Conservation (phyloP, 2,113 vertebrate species). For the Atrichornis clamosus region DNA sequence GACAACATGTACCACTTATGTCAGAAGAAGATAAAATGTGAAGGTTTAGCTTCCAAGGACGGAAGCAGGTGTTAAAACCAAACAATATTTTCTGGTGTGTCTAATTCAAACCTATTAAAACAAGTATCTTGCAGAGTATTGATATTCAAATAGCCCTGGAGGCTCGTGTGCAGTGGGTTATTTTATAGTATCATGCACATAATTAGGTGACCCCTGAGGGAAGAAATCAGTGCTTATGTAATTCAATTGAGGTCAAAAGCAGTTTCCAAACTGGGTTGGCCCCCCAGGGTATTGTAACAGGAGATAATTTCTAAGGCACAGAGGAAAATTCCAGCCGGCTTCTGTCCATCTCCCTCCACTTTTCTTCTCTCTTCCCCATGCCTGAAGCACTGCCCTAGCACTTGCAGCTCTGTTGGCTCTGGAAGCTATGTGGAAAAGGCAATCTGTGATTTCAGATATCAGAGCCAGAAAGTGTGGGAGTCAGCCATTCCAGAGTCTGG, state of each 20-base stretch:
- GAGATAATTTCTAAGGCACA: not conserved
- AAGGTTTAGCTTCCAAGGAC: not conserved
- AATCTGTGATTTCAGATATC: not conserved
- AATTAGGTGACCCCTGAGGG: constrained; percentile 32
- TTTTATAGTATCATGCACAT: not conserved
- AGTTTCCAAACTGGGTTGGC: constrained; percentile 18
- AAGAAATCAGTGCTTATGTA: constrained; percentile 4
- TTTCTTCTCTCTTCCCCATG: not conserved
- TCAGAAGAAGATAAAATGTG: not conserved
- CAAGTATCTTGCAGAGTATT: not conserved
- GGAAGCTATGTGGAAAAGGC: not conserved
- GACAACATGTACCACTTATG: not conserved
- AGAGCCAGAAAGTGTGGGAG: not conserved
- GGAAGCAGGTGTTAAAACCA: not conserved
- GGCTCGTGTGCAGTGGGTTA: not conserved
- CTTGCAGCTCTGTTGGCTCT: not conserved
- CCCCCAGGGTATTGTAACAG: not conserved
- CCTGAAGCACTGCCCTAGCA: not conserved
- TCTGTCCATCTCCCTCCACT: not conserved
- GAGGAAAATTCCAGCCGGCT: not conserved
- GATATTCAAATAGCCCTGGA: constrained; percentile 30
- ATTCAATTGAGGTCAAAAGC: constrained; percentile 22
- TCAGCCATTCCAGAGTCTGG: not conserved
- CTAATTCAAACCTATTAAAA: constrained; percentile 23
- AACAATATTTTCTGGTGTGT: not conserved